phyloP scores from a whole-genome alignment of 2,888 invertebrate genomes.

The Odontocerum albicorne region DNA sequence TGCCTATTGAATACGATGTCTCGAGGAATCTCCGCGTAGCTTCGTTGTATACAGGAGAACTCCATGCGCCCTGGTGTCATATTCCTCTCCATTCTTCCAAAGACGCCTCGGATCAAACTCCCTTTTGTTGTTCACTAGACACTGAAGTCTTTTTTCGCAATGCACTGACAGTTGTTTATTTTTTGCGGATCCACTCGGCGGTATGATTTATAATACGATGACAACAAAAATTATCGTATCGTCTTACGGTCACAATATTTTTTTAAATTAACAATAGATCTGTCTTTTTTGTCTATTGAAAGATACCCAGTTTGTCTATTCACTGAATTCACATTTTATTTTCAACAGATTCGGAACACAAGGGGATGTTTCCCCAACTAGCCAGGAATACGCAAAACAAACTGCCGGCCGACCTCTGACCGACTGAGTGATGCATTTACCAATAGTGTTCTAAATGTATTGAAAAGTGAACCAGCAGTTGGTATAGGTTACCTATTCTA shows the following conservation, averaged over 20 bases:
- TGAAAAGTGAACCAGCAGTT: slow-evolving; percentile 1
- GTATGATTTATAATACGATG: slow-evolving; percentile 10
- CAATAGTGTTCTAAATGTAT: slow-evolving; percentile 13
- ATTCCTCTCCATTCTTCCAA: slow-evolving; percentile 25
- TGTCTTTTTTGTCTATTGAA: neutral
- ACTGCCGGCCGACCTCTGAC: slow-evolving; percentile 27
- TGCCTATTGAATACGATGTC: slow-evolving; percentile 17
- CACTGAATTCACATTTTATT: slow-evolving; percentile 4
- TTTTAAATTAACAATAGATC: slow-evolving; percentile 15
- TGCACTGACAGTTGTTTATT: slow-evolving; percentile 1
- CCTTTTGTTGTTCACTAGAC: slow-evolving; percentile 20
- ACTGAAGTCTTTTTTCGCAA: slow-evolving; percentile 12
- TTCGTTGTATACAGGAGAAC: slow-evolving; percentile 2
- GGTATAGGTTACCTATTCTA: slow-evolving; percentile 18
- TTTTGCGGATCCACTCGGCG: slow-evolving; percentile 14
- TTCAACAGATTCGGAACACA: too few species aligned
- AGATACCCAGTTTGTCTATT: too few species aligned
- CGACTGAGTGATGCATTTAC: slow-evolving; percentile 28
- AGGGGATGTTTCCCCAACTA: too few species aligned
- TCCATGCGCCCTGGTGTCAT: slow-evolving; percentile 28
- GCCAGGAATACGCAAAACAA: neutral
- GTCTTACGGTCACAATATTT: slow-evolving; percentile 33
- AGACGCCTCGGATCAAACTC: slow-evolving; percentile 6
- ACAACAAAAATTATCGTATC: slow-evolving; percentile 28
- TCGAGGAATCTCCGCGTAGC: slow-evolving; percentile 3